Percentiles rank a stretch among this genome's conserved stretches.
Conservation (phyloP, 2,888 invertebrate species). For the Mimumesa dahlbomi region DNA sequence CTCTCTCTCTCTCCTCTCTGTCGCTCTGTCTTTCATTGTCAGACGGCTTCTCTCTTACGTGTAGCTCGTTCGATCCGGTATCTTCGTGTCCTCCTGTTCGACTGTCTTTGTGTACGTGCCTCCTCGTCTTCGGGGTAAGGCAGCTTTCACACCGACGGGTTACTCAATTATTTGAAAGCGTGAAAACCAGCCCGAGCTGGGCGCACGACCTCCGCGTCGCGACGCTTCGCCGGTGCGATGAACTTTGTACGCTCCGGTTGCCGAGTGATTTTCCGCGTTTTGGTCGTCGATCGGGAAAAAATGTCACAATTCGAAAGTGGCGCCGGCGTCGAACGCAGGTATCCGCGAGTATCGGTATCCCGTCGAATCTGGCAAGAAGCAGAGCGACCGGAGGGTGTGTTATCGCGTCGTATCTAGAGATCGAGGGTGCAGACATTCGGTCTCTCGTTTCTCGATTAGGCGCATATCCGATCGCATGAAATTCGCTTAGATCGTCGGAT, state of each 20-base stretch:
- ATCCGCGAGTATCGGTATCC: too few relatives aligned
- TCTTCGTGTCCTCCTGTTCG: constrained; percentile 27
- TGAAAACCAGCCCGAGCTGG: too few relatives aligned
- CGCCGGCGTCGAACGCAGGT: too few relatives aligned
- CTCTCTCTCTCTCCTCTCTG: constrained; percentile 6
- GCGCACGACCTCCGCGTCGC: constrained; percentile 17
- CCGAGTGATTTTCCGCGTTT: constrained; percentile 23
- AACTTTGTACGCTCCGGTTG: constrained; percentile 33
- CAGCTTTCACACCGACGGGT: too few relatives aligned
- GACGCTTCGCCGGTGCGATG: too few relatives aligned
- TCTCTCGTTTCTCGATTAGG: constrained; percentile 60
- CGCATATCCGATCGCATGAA: constrained; percentile 66
- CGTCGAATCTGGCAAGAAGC: not conserved
- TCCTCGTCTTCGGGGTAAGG: constrained; percentile 5
- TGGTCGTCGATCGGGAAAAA: too few relatives aligned
- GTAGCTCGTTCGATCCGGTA: constrained; percentile 40
- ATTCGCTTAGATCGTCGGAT: constrained; percentile 76
- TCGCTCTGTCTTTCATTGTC: constrained; percentile 5
- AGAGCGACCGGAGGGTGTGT: not conserved
- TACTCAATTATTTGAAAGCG: too few relatives aligned
- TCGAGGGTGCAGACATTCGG: constrained; percentile 47
- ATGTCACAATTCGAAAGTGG: too few relatives aligned
- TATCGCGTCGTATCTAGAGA: constrained; percentile 45
- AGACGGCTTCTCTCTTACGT: constrained; percentile 9
- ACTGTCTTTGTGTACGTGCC: constrained; percentile 1